Percentiles rank a stretch among this genome's conserved stretches.
Conservation (phyloP, 2,113 vertebrate genomes). For the Halcyon malimbica region DNA sequence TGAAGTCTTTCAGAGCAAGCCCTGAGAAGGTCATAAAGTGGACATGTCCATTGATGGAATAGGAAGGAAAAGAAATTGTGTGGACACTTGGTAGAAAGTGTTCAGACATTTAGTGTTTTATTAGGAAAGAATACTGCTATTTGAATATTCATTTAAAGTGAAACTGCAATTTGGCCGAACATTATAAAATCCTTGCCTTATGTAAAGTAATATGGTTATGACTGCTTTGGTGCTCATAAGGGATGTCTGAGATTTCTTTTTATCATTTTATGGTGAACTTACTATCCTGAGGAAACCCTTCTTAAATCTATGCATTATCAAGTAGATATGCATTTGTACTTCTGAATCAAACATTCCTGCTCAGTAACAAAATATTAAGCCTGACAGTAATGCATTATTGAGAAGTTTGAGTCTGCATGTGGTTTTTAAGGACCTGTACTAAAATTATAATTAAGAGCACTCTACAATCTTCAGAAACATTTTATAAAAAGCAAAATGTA, state of each 20-base stretch:
- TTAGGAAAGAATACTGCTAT: neutral
- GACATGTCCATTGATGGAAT: neutral
- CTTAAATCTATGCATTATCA: neutral
- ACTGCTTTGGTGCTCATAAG: conserved; percentile 12
- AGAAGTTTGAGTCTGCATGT: conserved; percentile 27
- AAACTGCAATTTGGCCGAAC: neutral
- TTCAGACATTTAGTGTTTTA: neutral
- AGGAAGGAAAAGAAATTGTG: neutral
- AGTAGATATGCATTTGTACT: neutral
- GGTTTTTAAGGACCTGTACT: conserved; percentile 26
- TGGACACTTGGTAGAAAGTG: neutral
- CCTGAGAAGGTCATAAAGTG: neutral
- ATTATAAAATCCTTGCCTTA: neutral
- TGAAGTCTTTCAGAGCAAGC: neutral
- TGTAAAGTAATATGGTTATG: conserved; percentile 6
- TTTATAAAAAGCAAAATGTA: conserved; percentile 11
- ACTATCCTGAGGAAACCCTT: neutral
- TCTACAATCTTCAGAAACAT: conserved; percentile 3
- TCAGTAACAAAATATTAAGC: conserved; percentile 30
- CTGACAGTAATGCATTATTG: conserved; percentile 21
- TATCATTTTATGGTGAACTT: conserved; percentile 14
- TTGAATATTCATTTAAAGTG: neutral
- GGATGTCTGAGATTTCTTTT: conserved; percentile 1
- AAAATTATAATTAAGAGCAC: conserved; percentile 30
- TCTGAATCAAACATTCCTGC: conserved; percentile 14